A percentile compares a stretch with the other conserved stretches of the same genome.
Conservation (phyloP, 1,140 invertebrate species). For the Melitaea cinxia region DNA sequence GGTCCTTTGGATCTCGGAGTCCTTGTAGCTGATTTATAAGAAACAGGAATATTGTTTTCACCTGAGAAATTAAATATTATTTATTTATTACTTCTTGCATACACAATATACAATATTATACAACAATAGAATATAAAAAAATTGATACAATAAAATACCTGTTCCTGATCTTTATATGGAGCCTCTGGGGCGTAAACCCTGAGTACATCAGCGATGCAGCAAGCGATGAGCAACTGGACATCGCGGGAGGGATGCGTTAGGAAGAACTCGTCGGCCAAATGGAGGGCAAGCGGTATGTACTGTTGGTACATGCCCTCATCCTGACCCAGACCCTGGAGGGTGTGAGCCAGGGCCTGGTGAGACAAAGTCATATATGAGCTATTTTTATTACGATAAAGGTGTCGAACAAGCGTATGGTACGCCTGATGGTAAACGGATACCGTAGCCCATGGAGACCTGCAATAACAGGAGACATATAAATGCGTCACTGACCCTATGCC, state of each 20-base stretch:
- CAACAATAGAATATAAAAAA: too few relatives aligned
- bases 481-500: too few relatives aligned
- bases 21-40: constrained; percentile 97
- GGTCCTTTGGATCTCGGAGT: constrained; percentile 97
- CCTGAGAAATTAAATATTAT: constrained; percentile 44
- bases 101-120: too few relatives aligned
- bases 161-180: constrained; percentile 94
- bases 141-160: too few relatives aligned
- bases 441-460: too few relatives aligned
- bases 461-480: too few relatives aligned
- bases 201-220: constrained; percentile 98
- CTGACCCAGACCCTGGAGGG: constrained; percentile 97
- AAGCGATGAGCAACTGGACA: constrained; percentile 96
- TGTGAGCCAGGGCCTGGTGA: constrained; percentile 92
- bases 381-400: background rate
- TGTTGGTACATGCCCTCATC: constrained; percentile 97
- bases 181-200: constrained; percentile 99
- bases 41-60: constrained; percentile 96
- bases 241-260: constrained; percentile 94
- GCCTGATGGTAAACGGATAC: too few relatives aligned
- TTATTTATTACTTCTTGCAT: background rate
- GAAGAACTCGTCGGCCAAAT: constrained; percentile 96
- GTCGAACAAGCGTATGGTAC: too few relatives aligned
- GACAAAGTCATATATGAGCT: background rate
- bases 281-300: constrained; percentile 96